These are phyloP conservation scores for Zaprionus lineosus DNA, from an alignment of 2,888 invertebrate species.

Conservation along the genomic window DNA sequence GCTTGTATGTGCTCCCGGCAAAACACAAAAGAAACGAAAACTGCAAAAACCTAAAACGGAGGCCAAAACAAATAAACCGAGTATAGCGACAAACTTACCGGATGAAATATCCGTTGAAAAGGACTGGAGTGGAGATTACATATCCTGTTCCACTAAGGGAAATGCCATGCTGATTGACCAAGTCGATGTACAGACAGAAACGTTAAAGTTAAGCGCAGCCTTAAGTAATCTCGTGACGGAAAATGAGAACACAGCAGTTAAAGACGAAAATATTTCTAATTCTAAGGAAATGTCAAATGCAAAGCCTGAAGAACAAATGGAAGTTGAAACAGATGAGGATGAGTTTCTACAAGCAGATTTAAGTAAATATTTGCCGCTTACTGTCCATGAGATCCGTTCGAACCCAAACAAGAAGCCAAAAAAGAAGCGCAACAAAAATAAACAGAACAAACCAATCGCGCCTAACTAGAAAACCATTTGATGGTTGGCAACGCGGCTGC, in stretches of 20 bases:
- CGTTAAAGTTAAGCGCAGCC: constrained; percentile 37
- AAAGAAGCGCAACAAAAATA: constrained; percentile 63
- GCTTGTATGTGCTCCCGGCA: background rate
- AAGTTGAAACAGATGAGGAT: constrained; percentile 47
- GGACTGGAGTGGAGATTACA: constrained; percentile 64
- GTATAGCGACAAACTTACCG: background rate
- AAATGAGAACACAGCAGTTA: background rate
- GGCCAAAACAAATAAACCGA: background rate
- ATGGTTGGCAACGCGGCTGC: constrained; percentile 46
- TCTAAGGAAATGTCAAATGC: background rate
- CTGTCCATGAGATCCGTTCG: constrained; percentile 64
- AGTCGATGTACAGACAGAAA: constrained; percentile 27
- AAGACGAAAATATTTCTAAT: background rate
- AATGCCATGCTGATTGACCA: constrained; percentile 8
- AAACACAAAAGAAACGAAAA: background rate
- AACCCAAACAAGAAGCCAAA: constrained; percentile 73
- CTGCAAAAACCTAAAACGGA: background rate
- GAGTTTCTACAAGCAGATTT: constrained; percentile 59
- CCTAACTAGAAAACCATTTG: constrained; percentile 22
- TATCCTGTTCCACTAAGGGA: constrained; percentile 53
- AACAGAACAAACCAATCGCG: constrained; percentile 20
- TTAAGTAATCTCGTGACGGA: constrained; percentile 56
- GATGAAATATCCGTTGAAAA: too few species aligned
- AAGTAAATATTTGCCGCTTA: constrained; percentile 56
- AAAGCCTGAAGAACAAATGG: constrained; percentile 20